Evolutionary conservation across 2,113 vertebrate genomes (phyloP).

Genomic region (Catagonus wagneri): DNA sequence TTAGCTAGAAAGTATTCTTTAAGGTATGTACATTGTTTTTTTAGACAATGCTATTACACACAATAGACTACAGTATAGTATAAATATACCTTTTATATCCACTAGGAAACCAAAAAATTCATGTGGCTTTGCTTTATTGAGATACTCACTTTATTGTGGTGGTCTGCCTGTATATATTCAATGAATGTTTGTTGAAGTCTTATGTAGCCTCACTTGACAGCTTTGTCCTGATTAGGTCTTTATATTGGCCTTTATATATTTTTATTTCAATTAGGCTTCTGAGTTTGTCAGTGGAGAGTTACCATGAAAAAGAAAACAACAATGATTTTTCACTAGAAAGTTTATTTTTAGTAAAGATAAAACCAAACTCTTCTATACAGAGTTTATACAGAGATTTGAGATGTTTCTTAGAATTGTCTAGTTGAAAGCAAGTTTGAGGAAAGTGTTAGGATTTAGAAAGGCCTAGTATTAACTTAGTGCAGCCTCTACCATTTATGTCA

Average conservation of each 20-base stretch:
- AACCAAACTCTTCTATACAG: background rate
- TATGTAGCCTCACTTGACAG: background rate
- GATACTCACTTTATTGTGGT: background rate
- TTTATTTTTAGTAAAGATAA: background rate
- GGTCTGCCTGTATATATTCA: background rate
- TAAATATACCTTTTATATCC: too few relatives aligned
- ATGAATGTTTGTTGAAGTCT: background rate
- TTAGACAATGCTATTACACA: background rate
- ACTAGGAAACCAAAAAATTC: background rate
- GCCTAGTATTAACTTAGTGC: background rate
- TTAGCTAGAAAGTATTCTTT: background rate
- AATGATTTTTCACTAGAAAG: conserved; percentile 43
- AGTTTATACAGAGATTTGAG: conserved; percentile 30
- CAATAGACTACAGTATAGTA: too few relatives aligned
- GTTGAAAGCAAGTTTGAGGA: conserved; percentile 25
- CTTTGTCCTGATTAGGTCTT: background rate
- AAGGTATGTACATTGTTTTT: background rate
- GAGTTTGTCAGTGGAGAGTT: conserved; percentile 45
- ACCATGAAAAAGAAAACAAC: conserved; percentile 2
- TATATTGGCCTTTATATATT: background rate
- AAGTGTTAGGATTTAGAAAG: conserved; percentile 20
- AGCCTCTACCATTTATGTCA: conserved; percentile 6
- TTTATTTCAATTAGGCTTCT: background rate
- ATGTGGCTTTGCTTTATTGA: background rate
- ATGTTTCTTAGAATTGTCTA: conserved; percentile 18